These are phyloP conservation scores for Gorsachius magnificus DNA, from an alignment of 2,797 vertebrate species.

Conservation along the genomic window DNA sequence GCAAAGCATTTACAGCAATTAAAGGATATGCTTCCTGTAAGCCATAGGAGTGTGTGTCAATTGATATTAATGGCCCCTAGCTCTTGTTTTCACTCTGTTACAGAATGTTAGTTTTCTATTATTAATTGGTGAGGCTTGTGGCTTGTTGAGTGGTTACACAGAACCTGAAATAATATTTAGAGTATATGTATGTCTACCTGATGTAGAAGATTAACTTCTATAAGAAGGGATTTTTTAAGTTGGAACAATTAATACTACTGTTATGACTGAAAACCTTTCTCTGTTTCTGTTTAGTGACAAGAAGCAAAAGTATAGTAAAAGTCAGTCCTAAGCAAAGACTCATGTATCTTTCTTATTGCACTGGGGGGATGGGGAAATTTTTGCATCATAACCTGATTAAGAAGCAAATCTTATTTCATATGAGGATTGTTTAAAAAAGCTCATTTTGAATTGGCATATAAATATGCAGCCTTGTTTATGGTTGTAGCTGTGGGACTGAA, in stretches of 20 bases:
- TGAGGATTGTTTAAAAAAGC: not conserved
- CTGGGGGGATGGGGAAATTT: not conserved
- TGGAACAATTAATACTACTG: not conserved
- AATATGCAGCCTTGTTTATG: not conserved
- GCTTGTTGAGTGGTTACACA: not conserved
- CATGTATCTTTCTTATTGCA: not conserved
- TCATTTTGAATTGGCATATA: not conserved
- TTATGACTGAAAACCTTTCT: not conserved
- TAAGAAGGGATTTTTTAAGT: not conserved
- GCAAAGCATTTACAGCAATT: not conserved
- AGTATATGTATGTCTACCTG: not conserved
- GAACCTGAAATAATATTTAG: slow-evolving; percentile 1
- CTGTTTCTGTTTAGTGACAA: not conserved
- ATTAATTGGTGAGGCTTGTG: slow-evolving; percentile 12
- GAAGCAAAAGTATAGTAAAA: not conserved
- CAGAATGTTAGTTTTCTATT: slow-evolving; percentile 1
- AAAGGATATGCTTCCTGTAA: not conserved
- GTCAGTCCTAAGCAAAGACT: not conserved
- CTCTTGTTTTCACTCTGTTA: not conserved
- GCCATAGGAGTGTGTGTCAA: not conserved
- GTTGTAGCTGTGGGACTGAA: not conserved
- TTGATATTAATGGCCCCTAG: slow-evolving; percentile 14
- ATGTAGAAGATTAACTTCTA: not conserved
- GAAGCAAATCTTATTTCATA: not conserved
- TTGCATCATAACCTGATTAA: not conserved